Evolutionary conservation across 2,888 invertebrate species (phyloP).

Genomic region (Amiota communis): DNA sequence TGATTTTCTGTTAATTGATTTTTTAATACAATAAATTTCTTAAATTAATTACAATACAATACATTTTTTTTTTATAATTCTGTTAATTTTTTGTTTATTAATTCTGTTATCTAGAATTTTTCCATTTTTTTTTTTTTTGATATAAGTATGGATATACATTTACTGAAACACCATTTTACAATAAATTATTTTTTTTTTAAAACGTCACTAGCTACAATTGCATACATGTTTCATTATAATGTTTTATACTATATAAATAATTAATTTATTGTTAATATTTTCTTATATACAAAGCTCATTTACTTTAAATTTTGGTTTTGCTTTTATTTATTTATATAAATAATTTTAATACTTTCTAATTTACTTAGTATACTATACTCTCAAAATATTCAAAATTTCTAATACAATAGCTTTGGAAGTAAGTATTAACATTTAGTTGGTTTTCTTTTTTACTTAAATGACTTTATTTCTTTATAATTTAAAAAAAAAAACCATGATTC

Average conservation of each 20-base stretch:
- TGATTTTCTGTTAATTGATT: slow-evolving; percentile 2
- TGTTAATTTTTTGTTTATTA: slow-evolving; percentile 31
- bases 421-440: background rate
- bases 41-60: background rate
- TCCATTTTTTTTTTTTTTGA: slow-evolving; percentile 28
- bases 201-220: slow-evolving; percentile 15
- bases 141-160: slow-evolving; percentile 31
- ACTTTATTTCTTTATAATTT: background rate
- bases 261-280: no score
- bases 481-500: background rate
- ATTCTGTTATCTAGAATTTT: slow-evolving; percentile 32
- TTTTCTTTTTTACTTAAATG: background rate
- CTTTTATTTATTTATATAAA: background rate
- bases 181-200: background rate
- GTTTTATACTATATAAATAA: background rate
- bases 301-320: slow-evolving; percentile 19
- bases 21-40: slow-evolving; percentile 24
- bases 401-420: background rate
- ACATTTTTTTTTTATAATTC: slow-evolving; percentile 25
- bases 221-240: background rate
- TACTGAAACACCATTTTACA: slow-evolving; percentile 53
- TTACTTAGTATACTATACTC: no score
- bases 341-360: background rate
- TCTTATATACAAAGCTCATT: slow-evolving; percentile 61
- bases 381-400: no score